phyloP scores from a whole-genome alignment of 2,113 vertebrate species.

The Regulus satrapa region DNA sequence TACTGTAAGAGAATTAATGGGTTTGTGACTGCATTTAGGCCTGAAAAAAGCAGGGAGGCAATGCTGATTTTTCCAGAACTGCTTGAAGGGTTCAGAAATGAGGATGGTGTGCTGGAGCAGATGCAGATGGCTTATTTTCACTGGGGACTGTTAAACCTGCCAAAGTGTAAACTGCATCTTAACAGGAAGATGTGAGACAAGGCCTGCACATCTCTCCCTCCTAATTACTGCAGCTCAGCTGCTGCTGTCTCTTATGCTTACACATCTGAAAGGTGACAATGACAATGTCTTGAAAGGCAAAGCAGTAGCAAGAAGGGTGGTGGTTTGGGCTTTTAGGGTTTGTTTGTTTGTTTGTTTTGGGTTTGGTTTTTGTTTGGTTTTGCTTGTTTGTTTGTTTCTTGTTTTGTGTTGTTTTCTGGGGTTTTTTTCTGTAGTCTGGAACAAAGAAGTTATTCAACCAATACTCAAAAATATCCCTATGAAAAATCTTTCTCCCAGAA shows the following conservation, averaged over 20 bases:
- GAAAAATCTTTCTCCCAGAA: neutral
- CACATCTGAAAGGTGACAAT: conserved; percentile 50
- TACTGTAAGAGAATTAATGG: neutral
- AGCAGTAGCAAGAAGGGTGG: neutral
- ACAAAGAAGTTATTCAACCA: conserved; percentile 4
- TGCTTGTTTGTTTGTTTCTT: too few relatives aligned
- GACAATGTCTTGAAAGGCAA: conserved; percentile 23
- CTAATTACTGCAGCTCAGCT: conserved; percentile 60
- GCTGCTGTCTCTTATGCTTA: conserved; percentile 55
- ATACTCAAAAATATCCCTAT: neutral
- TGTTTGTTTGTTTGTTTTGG: too few relatives aligned
- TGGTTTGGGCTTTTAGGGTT: too few relatives aligned
- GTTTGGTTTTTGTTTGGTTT: neutral
- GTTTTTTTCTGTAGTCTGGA: neutral
- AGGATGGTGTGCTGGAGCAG: neutral
- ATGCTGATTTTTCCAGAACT: neutral
- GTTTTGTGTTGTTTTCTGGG: too few relatives aligned
- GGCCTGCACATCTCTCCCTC: conserved; percentile 11
- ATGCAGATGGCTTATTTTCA: conserved; percentile 46
- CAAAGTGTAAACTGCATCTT: conserved; percentile 31
- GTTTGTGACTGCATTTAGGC: neutral
- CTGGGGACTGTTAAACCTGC: conserved; percentile 33
- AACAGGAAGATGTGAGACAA: conserved; percentile 7
- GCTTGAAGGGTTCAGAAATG: neutral
- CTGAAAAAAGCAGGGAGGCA: neutral